A percentile compares a stretch with the other conserved stretches of the same genome.
phyloP scores from a whole-genome alignment of 2,113 vertebrate genomes.

The Scatophagus argus region DNA sequence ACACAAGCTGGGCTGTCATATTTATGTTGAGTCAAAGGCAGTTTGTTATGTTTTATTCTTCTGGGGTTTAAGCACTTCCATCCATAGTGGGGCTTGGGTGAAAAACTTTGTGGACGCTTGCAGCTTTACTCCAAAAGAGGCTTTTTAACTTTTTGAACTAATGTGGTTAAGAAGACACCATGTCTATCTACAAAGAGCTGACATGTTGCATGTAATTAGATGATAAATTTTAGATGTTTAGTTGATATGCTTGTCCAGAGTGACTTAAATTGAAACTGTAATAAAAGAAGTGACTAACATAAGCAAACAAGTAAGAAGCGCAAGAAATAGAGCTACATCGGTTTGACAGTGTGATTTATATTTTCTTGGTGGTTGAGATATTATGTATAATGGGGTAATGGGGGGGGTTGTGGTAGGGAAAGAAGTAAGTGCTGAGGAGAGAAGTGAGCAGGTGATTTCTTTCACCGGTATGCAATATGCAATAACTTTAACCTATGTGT shows the following conservation, averaged over 20 bases:
- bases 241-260: neutral
- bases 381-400: neutral
- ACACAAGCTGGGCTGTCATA: conserved; percentile 37
- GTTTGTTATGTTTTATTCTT: conserved; percentile 42
- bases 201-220: neutral
- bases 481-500: conserved; percentile 38
- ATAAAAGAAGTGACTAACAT: neutral
- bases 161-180: neutral
- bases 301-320: neutral
- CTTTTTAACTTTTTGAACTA: neutral
- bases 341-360: neutral
- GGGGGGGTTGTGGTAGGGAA: neutral
- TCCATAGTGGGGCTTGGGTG: neutral
- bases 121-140: neutral
- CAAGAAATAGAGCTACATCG: neutral
- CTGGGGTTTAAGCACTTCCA: conserved; percentile 33
- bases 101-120: neutral
- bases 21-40: conserved; percentile 45
- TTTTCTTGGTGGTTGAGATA: neutral
- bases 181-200: neutral
- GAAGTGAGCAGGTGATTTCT: neutral
- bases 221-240: neutral
- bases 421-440: neutral
- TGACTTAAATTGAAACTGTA: neutral
- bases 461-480: conserved; percentile 6